phyloP scores from a whole-genome alignment of 2,113 vertebrate species.

The Vulpes ferrilata region DNA sequence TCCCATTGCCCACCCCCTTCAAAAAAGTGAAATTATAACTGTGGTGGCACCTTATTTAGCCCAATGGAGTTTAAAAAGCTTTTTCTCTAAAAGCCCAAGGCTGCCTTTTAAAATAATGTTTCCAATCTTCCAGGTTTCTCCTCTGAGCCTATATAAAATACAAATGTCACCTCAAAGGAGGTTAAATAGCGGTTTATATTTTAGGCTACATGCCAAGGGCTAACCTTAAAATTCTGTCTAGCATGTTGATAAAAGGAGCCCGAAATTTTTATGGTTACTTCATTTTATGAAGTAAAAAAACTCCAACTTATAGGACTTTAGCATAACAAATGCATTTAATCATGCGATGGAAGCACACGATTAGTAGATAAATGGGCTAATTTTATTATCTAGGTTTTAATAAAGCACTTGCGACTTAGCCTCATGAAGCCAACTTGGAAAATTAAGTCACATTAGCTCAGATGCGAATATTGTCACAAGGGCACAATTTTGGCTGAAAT shows the following conservation, averaged over 20 bases:
- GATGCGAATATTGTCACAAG: conserved; percentile 46
- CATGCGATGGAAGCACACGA: neutral
- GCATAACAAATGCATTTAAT: conserved; percentile 44
- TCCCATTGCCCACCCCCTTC: neutral
- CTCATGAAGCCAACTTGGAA: conserved; percentile 51
- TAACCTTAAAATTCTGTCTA: conserved; percentile 53
- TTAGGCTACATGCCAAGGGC: neutral
- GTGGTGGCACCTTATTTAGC: neutral
- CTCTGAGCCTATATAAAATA: neutral
- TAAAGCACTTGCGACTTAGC: conserved; percentile 44
- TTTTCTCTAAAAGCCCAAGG: neutral
- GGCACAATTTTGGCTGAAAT: conserved; percentile 40
- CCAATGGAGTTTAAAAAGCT: neutral
- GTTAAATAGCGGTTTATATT: conserved; percentile 50
- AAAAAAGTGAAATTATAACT: neutral
- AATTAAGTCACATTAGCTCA: conserved; percentile 61
- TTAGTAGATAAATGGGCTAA: conserved; percentile 45
- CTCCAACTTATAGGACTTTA: neutral
- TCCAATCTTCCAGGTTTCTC: neutral
- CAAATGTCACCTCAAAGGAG: conserved; percentile 36
- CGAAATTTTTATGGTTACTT: neutral
- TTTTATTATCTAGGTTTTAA: conserved; percentile 67
- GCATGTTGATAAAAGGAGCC: neutral
- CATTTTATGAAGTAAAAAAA: too few species aligned
- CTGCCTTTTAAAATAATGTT: conserved; percentile 43